A percentile compares a stretch with the other conserved stretches of the same genome.
Evolutionary conservation across 2,888 invertebrate species (phyloP).

Genomic region (Hecatera dysodea): DNA sequence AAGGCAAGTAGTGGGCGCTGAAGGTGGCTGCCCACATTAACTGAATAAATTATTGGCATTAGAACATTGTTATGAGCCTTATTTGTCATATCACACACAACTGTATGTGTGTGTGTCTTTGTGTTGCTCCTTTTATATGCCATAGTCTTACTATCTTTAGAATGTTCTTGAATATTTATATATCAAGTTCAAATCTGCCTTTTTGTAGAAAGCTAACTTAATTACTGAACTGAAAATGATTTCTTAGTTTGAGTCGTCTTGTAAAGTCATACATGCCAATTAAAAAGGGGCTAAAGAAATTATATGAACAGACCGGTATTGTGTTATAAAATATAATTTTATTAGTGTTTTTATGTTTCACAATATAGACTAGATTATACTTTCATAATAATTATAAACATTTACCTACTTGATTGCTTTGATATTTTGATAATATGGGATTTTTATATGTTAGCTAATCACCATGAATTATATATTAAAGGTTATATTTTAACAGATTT

Average conservation of each 20-base stretch:
- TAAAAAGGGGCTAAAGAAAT: background rate
- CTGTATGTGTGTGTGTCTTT: conserved; percentile 75
- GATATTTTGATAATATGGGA: background rate
- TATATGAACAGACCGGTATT: background rate
- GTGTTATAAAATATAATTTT: background rate
- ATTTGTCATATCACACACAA: conserved; percentile 80
- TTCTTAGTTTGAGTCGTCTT: background rate
- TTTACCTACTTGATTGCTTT: background rate
- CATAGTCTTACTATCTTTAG: conserved; percentile 40
- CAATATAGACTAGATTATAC: background rate
- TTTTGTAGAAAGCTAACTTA: conserved; percentile 30
- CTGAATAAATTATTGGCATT: conserved; percentile 88
- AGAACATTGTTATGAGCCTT: conserved; percentile 86
- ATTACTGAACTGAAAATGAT: conserved; percentile 10
- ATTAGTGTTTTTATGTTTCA: background rate
- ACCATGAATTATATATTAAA: background rate
- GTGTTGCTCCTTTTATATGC: conserved; percentile 64
- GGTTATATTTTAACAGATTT: background rate
- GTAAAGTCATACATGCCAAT: conserved; percentile 8
- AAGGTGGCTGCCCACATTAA: conserved; percentile 85
- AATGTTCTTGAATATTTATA: conserved; percentile 54
- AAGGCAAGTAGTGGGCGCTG: conserved; percentile 88
- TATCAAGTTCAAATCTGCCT: conserved; percentile 10
- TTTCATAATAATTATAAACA: conserved; percentile 11
- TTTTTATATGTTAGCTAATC: background rate